phyloP scores from a whole-genome alignment of 2,113 vertebrate genomes.

The Hemiscyllium ocellatum region DNA sequence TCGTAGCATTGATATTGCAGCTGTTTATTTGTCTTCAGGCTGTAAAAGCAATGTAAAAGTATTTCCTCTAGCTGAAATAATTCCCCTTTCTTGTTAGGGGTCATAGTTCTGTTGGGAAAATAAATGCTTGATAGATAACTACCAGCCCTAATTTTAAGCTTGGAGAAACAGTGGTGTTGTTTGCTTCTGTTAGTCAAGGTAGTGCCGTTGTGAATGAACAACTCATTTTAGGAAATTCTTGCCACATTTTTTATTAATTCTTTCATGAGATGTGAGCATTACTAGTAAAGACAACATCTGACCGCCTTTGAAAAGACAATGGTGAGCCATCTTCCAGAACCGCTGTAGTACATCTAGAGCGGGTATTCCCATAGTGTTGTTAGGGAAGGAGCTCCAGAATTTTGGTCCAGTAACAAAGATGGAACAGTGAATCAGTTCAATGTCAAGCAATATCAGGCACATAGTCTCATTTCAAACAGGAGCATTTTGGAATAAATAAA shows the following conservation, averaged over 20 bases:
- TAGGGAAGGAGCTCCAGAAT: too few species aligned
- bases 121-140: neutral
- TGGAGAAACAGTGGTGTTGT: neutral
- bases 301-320: too few species aligned
- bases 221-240: neutral
- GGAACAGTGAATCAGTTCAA: too few species aligned
- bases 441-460: neutral
- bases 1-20: neutral
- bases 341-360: too few species aligned
- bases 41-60: neutral
- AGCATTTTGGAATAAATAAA: neutral
- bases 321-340: too few species aligned
- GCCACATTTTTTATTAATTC: neutral
- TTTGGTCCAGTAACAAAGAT: too few species aligned
- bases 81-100: neutral
- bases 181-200: neutral
- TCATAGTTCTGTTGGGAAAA: neutral
- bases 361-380: too few species aligned
- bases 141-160: neutral
- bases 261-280: too few species aligned
- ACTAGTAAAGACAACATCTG: too few species aligned
- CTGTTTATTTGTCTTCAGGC: neutral
- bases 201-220: neutral
- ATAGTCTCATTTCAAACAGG: neutral
- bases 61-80: neutral